phyloP scores from a whole-genome alignment of 2,888 invertebrate species.

The Torymus tubicola region DNA sequence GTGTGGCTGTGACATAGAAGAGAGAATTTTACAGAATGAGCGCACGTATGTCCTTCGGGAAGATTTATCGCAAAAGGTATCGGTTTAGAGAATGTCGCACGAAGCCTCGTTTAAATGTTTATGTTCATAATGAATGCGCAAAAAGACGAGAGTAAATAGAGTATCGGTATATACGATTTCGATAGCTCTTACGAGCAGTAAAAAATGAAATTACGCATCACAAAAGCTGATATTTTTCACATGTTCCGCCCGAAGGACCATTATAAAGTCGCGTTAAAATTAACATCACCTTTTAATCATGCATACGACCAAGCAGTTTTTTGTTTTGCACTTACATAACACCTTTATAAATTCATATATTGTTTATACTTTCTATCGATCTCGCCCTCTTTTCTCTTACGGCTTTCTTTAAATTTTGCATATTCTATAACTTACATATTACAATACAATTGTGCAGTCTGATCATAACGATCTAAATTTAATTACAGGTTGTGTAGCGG shows the following conservation, averaged over 20 bases:
- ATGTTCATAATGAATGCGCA: not conserved
- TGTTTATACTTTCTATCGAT: slow-evolving; percentile 61
- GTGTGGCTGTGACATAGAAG: slow-evolving; percentile 44
- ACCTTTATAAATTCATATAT: slow-evolving; percentile 58
- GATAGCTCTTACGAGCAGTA: slow-evolving; percentile 22
- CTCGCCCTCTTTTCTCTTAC: slow-evolving; percentile 24
- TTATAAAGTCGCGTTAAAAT: slow-evolving; percentile 39
- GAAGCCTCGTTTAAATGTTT: slow-evolving; percentile 28
- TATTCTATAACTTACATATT: slow-evolving; percentile 61
- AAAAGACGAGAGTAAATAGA: slow-evolving; percentile 32
- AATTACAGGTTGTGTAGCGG: slow-evolving; percentile 63
- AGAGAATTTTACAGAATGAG: slow-evolving; percentile 40
- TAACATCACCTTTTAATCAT: slow-evolving; percentile 23
- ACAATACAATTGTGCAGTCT: slow-evolving; percentile 72
- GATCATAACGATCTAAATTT: slow-evolving; percentile 63
- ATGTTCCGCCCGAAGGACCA: slow-evolving; percentile 45
- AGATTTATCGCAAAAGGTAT: slow-evolving; percentile 26
- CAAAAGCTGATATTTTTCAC: slow-evolving; percentile 31
- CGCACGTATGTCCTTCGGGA: slow-evolving; percentile 37
- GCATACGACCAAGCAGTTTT: slow-evolving; percentile 45
- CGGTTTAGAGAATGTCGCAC: slow-evolving; percentile 1
- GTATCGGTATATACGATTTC: slow-evolving; percentile 13
- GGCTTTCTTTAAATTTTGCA: slow-evolving; percentile 47
- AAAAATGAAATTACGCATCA: slow-evolving; percentile 35
- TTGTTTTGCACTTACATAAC: slow-evolving; percentile 59